Base-by-base conservation (phyloP, 2,113 vertebrate genomes). In the Plecturocebus donacophilus region DNA sequence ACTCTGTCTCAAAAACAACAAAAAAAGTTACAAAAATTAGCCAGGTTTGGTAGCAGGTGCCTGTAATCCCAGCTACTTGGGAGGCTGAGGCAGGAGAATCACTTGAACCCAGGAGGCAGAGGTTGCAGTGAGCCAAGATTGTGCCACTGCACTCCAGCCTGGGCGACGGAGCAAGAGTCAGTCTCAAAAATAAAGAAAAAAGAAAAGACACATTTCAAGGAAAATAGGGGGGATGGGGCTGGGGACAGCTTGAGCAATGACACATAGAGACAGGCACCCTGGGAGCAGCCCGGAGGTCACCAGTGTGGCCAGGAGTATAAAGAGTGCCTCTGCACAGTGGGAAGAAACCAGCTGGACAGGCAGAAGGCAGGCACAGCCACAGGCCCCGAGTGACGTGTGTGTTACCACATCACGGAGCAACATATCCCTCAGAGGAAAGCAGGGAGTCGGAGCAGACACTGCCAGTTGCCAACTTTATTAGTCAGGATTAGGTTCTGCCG, bases 401-500 rank as follows among this genome's bases (percentile, higher is more conserved):
- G 58, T 83, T n/a, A 38, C 70, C 40, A 21, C n/a, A 25, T n/a
- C 14, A 14, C 19, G 14, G 2, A 0, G 4, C 19, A 71, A 93
- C 90, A 61, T 52, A 6, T 68, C 23, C 88, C 87, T 82, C 90
- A 91, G 86, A 73, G 83, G 87, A 87, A 58, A 85, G 49, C 83
- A 38, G 47, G 27, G 71, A 94, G 47, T 49, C 40, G 8, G 40
- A 30, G 32, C 58, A 87, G 70, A 75, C 32, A 3, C 11, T 1
- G 12, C 3, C 30, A 11, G 76, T 0, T 17, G 68, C 52, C 76
- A 47, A 10, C 32, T 45, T 61, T 27, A 25, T 25, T 14, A 6
- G 13, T 40, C 19, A 88, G 20, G 32, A 42, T 35, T 1, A n/a
- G 56, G 83, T 73, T 75, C 47, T 7, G 64, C 45, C 25, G 47